Conservation (phyloP, 1,140 invertebrate genomes). For the Apis mellifera region DNA sequence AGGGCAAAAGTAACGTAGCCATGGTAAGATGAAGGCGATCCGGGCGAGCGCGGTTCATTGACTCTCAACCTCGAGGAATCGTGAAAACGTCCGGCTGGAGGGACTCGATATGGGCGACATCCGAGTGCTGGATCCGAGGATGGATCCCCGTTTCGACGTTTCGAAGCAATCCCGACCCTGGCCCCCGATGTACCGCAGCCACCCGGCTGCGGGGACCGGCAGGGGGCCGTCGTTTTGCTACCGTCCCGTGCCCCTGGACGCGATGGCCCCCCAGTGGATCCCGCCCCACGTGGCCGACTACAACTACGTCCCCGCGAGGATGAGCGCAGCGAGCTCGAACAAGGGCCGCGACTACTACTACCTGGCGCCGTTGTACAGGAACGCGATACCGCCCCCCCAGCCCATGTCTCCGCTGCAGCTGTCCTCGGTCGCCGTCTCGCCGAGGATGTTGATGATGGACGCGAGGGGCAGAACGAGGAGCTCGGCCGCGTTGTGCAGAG, state of each 20-base stretch:
- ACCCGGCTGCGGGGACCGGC: slow-evolving; percentile 68
- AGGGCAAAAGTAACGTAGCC: neutral
- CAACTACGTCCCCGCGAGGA: slow-evolving; percentile 80
- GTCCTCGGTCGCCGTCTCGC: slow-evolving; percentile 63
- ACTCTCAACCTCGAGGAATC: slow-evolving; percentile 28
- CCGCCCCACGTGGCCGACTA: slow-evolving; percentile 77
- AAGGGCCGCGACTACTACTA: slow-evolving; percentile 87
- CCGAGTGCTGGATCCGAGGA: slow-evolving; percentile 76
- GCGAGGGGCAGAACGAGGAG: slow-evolving; percentile 72
- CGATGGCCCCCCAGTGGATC: slow-evolving; percentile 75
- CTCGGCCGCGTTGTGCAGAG: slow-evolving; percentile 67
- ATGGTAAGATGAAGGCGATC: slow-evolving; percentile 2
- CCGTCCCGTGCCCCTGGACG: slow-evolving; percentile 80
- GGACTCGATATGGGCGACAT: slow-evolving; percentile 74
- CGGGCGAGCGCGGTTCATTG: slow-evolving; percentile 4
- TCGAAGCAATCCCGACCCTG: slow-evolving; percentile 79
- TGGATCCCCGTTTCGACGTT: slow-evolving; percentile 75
- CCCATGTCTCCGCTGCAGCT: slow-evolving; percentile 70
- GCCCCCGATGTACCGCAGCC: slow-evolving; percentile 84
- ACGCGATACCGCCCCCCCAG: slow-evolving; percentile 78
- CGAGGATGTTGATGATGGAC: slow-evolving; percentile 80
- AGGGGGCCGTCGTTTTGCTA: slow-evolving; percentile 83
- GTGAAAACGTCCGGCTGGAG: too few relatives aligned
- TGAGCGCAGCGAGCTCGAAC: slow-evolving; percentile 74
- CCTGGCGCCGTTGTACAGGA: slow-evolving; percentile 86